Evolutionary conservation across 2,888 invertebrate genomes (phyloP).

Genomic region (Cheilosia soror): DNA sequence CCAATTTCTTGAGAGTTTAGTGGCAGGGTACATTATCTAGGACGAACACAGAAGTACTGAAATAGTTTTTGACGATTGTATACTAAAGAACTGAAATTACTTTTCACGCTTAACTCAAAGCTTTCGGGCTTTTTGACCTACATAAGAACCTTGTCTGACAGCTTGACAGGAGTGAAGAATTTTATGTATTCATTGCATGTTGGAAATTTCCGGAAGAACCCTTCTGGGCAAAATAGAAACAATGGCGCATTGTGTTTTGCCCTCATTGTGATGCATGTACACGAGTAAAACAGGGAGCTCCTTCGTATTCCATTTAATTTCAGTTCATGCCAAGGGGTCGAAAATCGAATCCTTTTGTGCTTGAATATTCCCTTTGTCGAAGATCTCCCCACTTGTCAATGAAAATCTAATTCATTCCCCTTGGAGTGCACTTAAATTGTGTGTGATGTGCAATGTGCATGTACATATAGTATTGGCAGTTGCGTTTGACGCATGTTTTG

Average conservation of each 20-base stretch:
- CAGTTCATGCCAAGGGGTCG: slow-evolving; percentile 51
- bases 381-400: slow-evolving; percentile 15
- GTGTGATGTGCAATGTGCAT: not conserved
- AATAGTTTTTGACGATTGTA: slow-evolving; percentile 37
- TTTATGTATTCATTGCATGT: slow-evolving; percentile 34
- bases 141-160: slow-evolving; percentile 28
- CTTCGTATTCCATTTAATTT: slow-evolving; percentile 21
- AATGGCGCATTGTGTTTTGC: slow-evolving; percentile 45
- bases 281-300: not conserved
- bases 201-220: slow-evolving; percentile 28
- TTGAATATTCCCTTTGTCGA: slow-evolving; percentile 38
- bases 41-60: slow-evolving; percentile 26
- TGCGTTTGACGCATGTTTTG: slow-evolving; percentile 18
- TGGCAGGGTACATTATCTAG: slow-evolving; percentile 19
- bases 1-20: slow-evolving; percentile 14
- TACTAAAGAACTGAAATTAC: slow-evolving; percentile 36
- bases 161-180: slow-evolving; percentile 15
- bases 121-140: slow-evolving; percentile 43
- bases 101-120: slow-evolving; percentile 25
- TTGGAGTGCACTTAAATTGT: slow-evolving; percentile 24
- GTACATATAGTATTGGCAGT: slow-evolving; percentile 5
- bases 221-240: slow-evolving; percentile 34
- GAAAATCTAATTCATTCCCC: slow-evolving; percentile 22
- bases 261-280: slow-evolving; percentile 1
- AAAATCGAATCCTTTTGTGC: slow-evolving; percentile 57